Base-by-base conservation (phyloP, 2,888 invertebrate species). In the Cephus sareptanus region DNA sequence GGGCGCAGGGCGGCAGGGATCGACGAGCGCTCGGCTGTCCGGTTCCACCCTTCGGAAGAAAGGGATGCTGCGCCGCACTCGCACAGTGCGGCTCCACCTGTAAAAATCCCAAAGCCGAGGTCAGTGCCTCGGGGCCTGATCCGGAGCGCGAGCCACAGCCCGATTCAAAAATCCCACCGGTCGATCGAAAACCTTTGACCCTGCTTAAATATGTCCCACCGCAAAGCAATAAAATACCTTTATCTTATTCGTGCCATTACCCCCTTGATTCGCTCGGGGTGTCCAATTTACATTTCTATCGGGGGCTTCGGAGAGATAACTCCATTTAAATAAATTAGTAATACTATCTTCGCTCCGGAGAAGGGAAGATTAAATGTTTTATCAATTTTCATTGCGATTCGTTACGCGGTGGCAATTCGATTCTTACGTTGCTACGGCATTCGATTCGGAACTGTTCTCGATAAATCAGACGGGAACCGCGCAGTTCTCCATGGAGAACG, bases 261-360 rank as follows among this genome's bases (percentile, higher is more conserved):
- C 87, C 89, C 87, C 89, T 90, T 90, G 90, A 91, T 90, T 90
- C 88, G 86, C 84, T 81, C 40, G 87, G 83, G 86, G 78, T 85
- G 85, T 87, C 82, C 89, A 91, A 91, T 91, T 91, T 91, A 90
- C 91, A 91, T 91, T 90, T 86, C 90, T 91, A 91, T 91, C 91
- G 89, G 90, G 86, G 85, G 86, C 89, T 91, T 89, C 87, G 87
- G 85, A 89, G 86, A 91, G 91, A 91, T 91, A 91, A 91, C 88
- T 90, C 89, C 89, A 90, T 91, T 91, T 91, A 91, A 91, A 91
- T 91, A 91, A 91, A 91, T 91, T 91, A 91, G 91, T 90, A 88
- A 90, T 87, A 89, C 90, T 91, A 91, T 91, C 90, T 90, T 79
- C 80, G 81, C 34, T 75, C 77, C 76, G 75, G 79, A 82, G 80